These are phyloP conservation scores for Xenops minutus DNA, from an alignment of 2,797 vertebrate genomes.

Conservation along the genomic window DNA sequence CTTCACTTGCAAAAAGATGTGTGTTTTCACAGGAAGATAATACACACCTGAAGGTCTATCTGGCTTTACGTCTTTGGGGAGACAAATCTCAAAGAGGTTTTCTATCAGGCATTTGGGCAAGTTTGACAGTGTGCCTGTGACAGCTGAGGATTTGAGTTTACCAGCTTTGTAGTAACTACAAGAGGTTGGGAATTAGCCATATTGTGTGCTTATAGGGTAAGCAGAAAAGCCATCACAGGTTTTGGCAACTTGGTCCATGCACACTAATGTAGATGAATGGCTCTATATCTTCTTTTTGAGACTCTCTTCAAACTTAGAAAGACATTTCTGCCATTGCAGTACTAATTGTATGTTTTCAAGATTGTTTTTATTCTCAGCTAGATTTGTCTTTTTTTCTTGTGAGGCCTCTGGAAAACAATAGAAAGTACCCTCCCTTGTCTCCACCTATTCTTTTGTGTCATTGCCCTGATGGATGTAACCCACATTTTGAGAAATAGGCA, in stretches of 20 bases:
- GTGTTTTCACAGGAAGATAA: not conserved
- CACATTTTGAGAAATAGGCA: slow-evolving; percentile 46
- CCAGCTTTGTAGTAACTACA: not conserved
- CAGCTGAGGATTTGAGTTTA: not conserved
- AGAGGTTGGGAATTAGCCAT: not conserved
- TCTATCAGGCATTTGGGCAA: not conserved
- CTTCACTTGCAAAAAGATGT: not conserved
- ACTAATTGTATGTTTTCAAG: slow-evolving; percentile 10
- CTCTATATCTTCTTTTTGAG: not conserved
- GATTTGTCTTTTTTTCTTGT: not conserved
- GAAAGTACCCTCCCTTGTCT: slow-evolving; percentile 22
- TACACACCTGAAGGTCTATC: not conserved
- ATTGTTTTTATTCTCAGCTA: not conserved
- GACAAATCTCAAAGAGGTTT: not conserved
- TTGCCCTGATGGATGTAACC: slow-evolving; percentile 39
- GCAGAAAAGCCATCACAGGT: not conserved
- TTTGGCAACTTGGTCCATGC: not conserved
- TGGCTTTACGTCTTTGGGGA: not conserved
- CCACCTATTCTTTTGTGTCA: slow-evolving; percentile 39
- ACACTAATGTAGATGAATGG: not conserved
- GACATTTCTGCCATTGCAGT: not conserved
- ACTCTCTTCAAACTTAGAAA: not conserved
- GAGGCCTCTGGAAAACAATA: slow-evolving; percentile 12
- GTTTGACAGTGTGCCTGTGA: not conserved
- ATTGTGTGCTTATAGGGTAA: not conserved